A percentile compares a stretch with the other conserved stretches of the same genome.
Conservation (phyloP, 2,888 invertebrate genomes). For the Amphiduros pacificus region DNA sequence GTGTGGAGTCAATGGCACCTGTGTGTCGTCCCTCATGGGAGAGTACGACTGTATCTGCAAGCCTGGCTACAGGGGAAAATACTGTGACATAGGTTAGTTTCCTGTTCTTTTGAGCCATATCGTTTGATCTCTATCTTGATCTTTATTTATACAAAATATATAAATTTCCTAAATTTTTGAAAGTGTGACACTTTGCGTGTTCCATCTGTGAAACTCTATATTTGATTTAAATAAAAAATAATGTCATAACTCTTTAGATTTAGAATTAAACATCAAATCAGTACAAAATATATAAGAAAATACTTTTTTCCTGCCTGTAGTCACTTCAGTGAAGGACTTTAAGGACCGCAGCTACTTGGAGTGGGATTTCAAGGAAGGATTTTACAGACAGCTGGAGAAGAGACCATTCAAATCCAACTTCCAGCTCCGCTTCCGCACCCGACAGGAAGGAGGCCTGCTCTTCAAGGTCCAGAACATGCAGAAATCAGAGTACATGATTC, state of each 20-base stretch:
- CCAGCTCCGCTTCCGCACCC: conserved; percentile 88
- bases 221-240: too few species aligned
- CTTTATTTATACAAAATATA: too few species aligned
- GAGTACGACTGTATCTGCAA: conserved; percentile 84
- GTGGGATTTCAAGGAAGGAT: conserved; percentile 73
- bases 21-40: conserved; percentile 74
- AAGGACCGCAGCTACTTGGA: conserved; percentile 94
- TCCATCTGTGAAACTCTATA: too few species aligned
- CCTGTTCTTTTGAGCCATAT: too few species aligned
- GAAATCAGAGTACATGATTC: conserved; percentile 75
- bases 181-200: not conserved
- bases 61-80: conserved; percentile 86
- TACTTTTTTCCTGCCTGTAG: conserved; percentile 42
- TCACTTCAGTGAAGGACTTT: conserved; percentile 68
- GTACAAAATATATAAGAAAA: not conserved
- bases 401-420: conserved; percentile 71
- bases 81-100: conserved; percentile 57
- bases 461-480: conserved; percentile 71
- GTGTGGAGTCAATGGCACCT: conserved; percentile 71
- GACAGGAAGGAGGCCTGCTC: conserved; percentile 89
- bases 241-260: too few species aligned
- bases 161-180: not conserved
- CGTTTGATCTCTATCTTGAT: too few species aligned
- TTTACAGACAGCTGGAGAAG: conserved; percentile 37
- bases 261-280: too few species aligned